Base-by-base conservation (phyloP, 2,797 vertebrate genomes). In the Pampus argenteus region DNA sequence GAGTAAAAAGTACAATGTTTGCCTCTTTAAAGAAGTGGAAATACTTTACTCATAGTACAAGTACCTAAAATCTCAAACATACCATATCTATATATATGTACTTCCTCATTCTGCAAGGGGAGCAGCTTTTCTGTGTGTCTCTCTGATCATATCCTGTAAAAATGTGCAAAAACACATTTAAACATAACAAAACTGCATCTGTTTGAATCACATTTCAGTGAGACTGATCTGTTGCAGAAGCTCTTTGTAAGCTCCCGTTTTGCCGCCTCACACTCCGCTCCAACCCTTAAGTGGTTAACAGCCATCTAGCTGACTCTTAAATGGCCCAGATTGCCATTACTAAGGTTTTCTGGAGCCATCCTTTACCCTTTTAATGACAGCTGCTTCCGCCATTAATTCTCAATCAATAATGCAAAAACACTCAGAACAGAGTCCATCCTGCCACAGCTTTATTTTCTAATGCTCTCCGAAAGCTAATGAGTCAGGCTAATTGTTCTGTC, bases 381-480 rank as follows among this genome's bases (percentile, higher is more conserved):
- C 90, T 85, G 84, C 83, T 90, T 93, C 91, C 89, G 83, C 89
- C 91, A 91, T 91, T 93, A 91, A 93, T 91, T 87, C 89, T 79
- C 81, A 82, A 92, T 93, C 91, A 90, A 93, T 93, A 93, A 91
- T 91, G 89, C 86, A 90, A 81, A 90, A 89, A 90, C 86, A 88
- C 86, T 87, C 87, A 82, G 74, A 87, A 76, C 66, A 10, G 40
- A 67, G 85, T 87, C 91, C 87, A 89, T 90, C 84, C 88, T 87
- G 89, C 89, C 85, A 77, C 85, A 48, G 79, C 81, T 83, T 90
- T 84, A 86, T 88, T 91, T 89, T 80, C 82, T 89, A 90, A 92
- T 91, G 89, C 85, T 77, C 78, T 47, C 67, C 69, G n/a, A 85
- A 81, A 88, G 88, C 86, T 90, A 91, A 91, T 89, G 90, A 91